Evolutionary conservation across 2,113 vertebrate species (phyloP), one percentile per base, ranked within the genome.

Genomic region (Rhinolophus sinicus): DNA sequence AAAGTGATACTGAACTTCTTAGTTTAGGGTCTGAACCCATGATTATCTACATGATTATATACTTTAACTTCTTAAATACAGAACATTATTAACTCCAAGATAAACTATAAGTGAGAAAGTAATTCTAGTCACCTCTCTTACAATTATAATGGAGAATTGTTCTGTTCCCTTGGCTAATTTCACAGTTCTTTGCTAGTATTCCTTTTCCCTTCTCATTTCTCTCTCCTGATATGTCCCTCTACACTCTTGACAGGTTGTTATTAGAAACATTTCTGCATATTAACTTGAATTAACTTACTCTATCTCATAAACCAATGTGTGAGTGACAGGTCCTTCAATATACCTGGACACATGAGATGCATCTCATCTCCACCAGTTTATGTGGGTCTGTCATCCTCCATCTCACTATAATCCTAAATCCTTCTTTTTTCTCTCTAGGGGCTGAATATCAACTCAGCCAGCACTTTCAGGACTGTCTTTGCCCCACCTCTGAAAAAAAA

Each of bases 241-340:
- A 78, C 67, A 96, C 67, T 94, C 94, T 93, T 97, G 93, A 93
- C 92, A 98, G 84, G 86, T 93, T 97, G 58, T 97, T 97, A 94
- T 93, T 96, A 95, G 88, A 97, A 98, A 94, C 33, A 97, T 76
- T 92, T 96, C 88, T 97, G 96, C 67, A 76, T 85, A 95, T 97
- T 98, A 98, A 75, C 72, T 96, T 97, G 86, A 97, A 98, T 97
- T 69, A 96, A 97, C 56, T 98, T 97, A 96, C 95, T 28, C 7
- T 91, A 62, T 38, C 93, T 95, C 95, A 77, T 94, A 97, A 98
- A 92, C 75, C n/a, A 6, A 0, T 0, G 0, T 12, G 21, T 96
- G 97, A 97, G 70, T 97, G 97, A 85, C 94, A 97, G 92, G 24
- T 80, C 90, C 96, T 96, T 97, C 92, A 86, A 8, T 81, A 88